These are phyloP conservation scores for Leucozona laternaria DNA, from an alignment of 2,888 invertebrate species.

Conservation along the genomic window DNA sequence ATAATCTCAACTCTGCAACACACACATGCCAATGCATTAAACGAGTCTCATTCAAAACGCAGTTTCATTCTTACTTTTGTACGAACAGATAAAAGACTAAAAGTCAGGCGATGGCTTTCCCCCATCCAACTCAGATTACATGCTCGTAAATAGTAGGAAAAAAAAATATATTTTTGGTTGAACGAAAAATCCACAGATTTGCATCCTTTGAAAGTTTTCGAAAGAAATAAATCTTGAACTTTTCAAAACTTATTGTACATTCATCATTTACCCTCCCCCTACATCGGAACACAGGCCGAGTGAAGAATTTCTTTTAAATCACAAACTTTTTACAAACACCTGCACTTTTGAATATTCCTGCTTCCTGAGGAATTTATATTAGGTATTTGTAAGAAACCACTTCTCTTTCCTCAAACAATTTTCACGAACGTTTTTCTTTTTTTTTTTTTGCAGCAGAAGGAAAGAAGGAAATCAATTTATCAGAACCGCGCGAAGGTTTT, in stretches of 20 bases:
- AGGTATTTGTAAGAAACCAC: conserved; percentile 39
- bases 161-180: conserved; percentile 5
- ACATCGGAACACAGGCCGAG: not conserved
- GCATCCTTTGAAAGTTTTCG: conserved; percentile 44
- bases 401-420: conserved; percentile 5
- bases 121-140: not conserved
- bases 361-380: conserved; percentile 26
- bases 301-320: conserved; percentile 39
- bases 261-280: conserved; percentile 41
- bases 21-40: not conserved
- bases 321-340: conserved; percentile 53
- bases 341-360: conserved; percentile 43
- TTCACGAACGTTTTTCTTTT: conserved; percentile 35
- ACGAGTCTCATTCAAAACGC: not conserved
- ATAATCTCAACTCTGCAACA: no score
- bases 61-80: not conserved
- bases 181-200: conserved; percentile 60
- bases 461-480: conserved; percentile 64
- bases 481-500: conserved; percentile 53
- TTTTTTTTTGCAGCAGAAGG: conserved; percentile 20
- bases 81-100: not conserved
- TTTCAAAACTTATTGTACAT: conserved; percentile 43
- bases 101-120: not conserved
- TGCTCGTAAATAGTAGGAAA: conserved; percentile 8
- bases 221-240: conserved; percentile 53